A percentile compares a stretch with the other conserved stretches of the same genome.
Evolutionary conservation across 2,888 invertebrate genomes (phyloP).

Genomic region (Macrophya alboannulata): DNA sequence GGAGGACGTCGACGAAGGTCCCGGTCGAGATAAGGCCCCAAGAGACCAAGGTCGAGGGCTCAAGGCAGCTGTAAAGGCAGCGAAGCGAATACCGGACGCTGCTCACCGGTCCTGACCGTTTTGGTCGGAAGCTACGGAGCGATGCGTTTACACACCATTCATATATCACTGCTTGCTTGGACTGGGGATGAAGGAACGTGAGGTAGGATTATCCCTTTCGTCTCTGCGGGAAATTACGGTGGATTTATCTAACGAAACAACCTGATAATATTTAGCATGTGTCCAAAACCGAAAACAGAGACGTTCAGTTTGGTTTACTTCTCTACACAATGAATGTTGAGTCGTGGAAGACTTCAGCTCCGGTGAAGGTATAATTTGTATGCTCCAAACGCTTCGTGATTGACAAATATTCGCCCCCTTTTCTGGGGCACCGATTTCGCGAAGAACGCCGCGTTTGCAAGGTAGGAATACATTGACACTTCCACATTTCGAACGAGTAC

Average conservation of each 20-base stretch:
- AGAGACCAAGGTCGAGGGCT: slow-evolving; percentile 45
- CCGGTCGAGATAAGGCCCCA: slow-evolving; percentile 34
- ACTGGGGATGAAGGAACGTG: slow-evolving; percentile 43
- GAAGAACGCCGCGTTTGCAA: background rate
- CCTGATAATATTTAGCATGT: slow-evolving; percentile 31
- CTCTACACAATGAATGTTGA: background rate
- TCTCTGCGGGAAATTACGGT: slow-evolving; percentile 47
- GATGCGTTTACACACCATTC: slow-evolving; percentile 55
- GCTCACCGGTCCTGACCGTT: slow-evolving; percentile 47
- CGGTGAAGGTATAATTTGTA: background rate
- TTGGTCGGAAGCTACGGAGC: slow-evolving; percentile 54
- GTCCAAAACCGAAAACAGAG: slow-evolving; percentile 26
- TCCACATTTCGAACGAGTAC: background rate
- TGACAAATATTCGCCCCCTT: background rate
- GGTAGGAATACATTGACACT: background rate
- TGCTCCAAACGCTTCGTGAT: background rate
- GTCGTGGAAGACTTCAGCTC: background rate
- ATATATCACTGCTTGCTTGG: slow-evolving; percentile 42
- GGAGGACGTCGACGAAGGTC: slow-evolving; percentile 30
- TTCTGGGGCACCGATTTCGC: background rate
- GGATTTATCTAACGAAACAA: slow-evolving; percentile 46
- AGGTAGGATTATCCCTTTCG: slow-evolving; percentile 50
- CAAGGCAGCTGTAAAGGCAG: slow-evolving; percentile 23
- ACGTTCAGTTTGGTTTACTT: background rate
- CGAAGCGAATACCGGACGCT: slow-evolving; percentile 47